Percentiles rank a stretch among this genome's conserved stretches.
These are phyloP conservation scores for Argya squamiceps DNA, from an alignment of 2,797 vertebrate species.

Conservation along the genomic window DNA sequence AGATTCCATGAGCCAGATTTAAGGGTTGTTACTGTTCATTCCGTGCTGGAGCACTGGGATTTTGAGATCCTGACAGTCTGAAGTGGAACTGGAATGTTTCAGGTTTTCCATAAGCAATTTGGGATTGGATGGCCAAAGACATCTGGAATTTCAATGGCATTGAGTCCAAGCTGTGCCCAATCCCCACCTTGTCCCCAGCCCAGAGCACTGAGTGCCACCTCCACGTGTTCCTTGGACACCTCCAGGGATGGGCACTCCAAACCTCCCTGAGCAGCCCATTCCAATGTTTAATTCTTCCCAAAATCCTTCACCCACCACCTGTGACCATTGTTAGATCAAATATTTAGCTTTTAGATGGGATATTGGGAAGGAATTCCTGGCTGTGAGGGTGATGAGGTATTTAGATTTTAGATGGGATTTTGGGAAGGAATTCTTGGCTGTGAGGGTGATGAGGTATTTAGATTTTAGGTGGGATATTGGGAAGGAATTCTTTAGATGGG, in stretches of 20 bases:
- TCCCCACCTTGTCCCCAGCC: neutral
- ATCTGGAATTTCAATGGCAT: neutral
- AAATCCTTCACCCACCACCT: neutral
- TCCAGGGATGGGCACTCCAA: neutral
- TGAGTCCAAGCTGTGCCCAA: rapidly evolving
- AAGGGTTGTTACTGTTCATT: neutral
- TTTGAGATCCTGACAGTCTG: neutral
- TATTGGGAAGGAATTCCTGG: neutral
- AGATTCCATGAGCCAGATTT: neutral
- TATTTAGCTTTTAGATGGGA: neutral
- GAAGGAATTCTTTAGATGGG: too few relatives aligned
- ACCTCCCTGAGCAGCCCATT: neutral
- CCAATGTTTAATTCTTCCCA: rapidly evolving
- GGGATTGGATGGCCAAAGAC: neutral
- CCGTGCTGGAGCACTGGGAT: rapidly evolving
- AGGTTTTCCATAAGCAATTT: neutral
- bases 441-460: too few relatives aligned
- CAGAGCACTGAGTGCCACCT: neutral
- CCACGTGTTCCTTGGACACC: neutral
- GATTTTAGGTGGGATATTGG: too few relatives aligned
- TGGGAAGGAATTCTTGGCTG: too few relatives aligned
- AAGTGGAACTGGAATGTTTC: neutral
- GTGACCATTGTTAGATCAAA: neutral
- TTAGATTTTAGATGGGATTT: too few relatives aligned
- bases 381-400: neutral